A percentile compares a stretch with the other conserved stretches of the same genome.
Evolutionary conservation across 2,113 vertebrate species (phyloP).

Genomic region (Ophiodon elongatus): DNA sequence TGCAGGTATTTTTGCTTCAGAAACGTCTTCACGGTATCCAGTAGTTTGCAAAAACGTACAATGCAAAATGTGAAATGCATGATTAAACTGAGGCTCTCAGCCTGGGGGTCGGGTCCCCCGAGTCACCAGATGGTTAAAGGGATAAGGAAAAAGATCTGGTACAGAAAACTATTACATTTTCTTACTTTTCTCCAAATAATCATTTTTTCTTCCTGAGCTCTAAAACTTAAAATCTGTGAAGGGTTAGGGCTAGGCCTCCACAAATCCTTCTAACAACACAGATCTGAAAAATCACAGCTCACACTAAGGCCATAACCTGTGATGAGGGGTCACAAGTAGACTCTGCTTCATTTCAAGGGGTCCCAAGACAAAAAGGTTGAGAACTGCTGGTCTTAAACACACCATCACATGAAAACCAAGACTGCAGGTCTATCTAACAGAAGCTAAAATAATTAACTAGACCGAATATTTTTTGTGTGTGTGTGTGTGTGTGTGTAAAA

Average conservation of each 20-base stretch:
- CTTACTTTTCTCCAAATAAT: neutral
- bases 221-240: neutral
- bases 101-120: too few species aligned
- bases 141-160: neutral
- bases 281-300: neutral
- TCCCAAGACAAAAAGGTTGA: neutral
- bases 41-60: neutral
- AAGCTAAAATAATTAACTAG: neutral
- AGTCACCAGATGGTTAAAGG: neutral
- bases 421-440: neutral
- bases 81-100: neutral
- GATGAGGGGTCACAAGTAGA: neutral
- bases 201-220: neutral
- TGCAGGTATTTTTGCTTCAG: neutral
- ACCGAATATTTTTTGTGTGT: neutral
- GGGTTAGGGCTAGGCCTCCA: neutral
- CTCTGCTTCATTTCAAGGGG: neutral
- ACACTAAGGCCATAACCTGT: neutral
- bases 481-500: neutral
- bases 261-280: constrained; percentile 4
- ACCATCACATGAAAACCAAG: neutral
- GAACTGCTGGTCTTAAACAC: neutral
- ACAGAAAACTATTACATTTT: neutral
- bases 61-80: neutral
- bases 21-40: neutral